These are phyloP conservation scores for Drosophila melanosoma DNA, from an alignment of 2,888 invertebrate genomes.

Conservation along the genomic window DNA sequence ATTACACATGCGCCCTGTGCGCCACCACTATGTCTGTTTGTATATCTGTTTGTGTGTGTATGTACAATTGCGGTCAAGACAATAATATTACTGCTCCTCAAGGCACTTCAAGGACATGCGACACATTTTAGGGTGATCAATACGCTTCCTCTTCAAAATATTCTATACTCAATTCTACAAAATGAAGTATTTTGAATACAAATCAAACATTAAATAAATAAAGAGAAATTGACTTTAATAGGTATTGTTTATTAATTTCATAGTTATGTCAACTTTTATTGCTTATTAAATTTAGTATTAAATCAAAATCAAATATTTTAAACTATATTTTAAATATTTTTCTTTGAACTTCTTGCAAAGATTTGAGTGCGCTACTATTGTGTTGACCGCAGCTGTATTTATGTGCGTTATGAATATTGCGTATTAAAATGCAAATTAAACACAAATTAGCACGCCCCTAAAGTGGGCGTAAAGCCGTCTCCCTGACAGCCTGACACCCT, in stretches of 20 bases:
- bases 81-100: background rate
- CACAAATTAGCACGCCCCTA: slow-evolving; percentile 69
- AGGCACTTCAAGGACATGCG: background rate
- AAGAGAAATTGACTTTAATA: background rate
- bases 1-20: slow-evolving; percentile 66
- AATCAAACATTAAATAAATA: background rate
- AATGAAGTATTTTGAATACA: background rate
- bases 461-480: slow-evolving; percentile 14
- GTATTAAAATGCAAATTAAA: slow-evolving; percentile 78
- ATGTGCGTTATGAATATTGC: slow-evolving; percentile 62
- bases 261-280: background rate
- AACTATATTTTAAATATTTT: background rate
- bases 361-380: background rate
- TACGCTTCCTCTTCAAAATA: background rate
- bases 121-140: background rate
- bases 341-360: background rate
- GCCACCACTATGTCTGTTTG: slow-evolving; percentile 12
- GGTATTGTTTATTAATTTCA: background rate
- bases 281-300: background rate
- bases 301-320: background rate
- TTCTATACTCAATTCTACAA: background rate
- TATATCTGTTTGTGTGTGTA: background rate
- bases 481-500: background rate
- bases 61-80: background rate
- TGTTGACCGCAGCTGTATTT: slow-evolving; percentile 4